Evolutionary conservation across 2,888 invertebrate genomes (phyloP).

Genomic region (Clanis bilineata): DNA sequence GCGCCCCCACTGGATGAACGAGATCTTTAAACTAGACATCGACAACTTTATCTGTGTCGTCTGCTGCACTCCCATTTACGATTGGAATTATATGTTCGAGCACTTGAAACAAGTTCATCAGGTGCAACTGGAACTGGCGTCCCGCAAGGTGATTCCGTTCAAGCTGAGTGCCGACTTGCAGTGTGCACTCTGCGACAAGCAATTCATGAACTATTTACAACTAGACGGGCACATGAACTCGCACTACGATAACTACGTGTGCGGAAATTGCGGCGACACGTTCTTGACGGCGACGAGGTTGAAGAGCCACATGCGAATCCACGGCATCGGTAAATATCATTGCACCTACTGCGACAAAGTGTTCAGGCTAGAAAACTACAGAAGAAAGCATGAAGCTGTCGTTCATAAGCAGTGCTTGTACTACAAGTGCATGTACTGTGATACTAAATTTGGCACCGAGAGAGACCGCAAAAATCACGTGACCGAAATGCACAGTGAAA

Average conservation of each 20-base stretch:
- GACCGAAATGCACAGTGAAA: slow-evolving; percentile 43
- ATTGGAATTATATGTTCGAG: slow-evolving; percentile 55
- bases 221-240: slow-evolving; percentile 64
- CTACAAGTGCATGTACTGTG: slow-evolving; percentile 53
- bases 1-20: slow-evolving; percentile 52
- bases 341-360: slow-evolving; percentile 71
- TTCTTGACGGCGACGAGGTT: slow-evolving; percentile 44
- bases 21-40: slow-evolving; percentile 57
- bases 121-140: slow-evolving; percentile 42
- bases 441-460: slow-evolving; percentile 39
- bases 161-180: slow-evolving; percentile 30
- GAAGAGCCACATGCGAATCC: slow-evolving; percentile 63
- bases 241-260: slow-evolving; percentile 61
- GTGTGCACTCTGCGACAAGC: slow-evolving; percentile 52
- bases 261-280: slow-evolving; percentile 57
- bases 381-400: slow-evolving; percentile 45
- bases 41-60: slow-evolving; percentile 45
- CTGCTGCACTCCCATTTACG: slow-evolving; percentile 35
- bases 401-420: slow-evolving; percentile 41
- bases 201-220: slow-evolving; percentile 40
- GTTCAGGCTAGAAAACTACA: slow-evolving; percentile 57
- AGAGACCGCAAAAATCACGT: slow-evolving; percentile 48
- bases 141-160: slow-evolving; percentile 54
- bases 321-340: slow-evolving; percentile 59
- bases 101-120: slow-evolving; percentile 49